Evolutionary conservation across 2,113 vertebrate genomes (phyloP).

Genomic region (Semicossyphus pulcher): DNA sequence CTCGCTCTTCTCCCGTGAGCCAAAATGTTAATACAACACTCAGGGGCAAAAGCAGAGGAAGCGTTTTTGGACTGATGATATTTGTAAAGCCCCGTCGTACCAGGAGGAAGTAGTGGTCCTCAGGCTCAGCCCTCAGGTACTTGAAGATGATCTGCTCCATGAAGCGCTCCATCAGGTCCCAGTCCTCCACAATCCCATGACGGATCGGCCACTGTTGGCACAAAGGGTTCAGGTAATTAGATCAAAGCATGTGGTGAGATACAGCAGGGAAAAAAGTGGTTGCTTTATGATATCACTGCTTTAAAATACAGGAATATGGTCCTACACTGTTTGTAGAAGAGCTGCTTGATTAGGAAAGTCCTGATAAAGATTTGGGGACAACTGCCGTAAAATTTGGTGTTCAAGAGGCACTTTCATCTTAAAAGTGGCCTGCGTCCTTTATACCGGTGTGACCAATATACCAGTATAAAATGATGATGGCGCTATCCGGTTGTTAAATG

Average conservation of each 20-base stretch:
- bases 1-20: not conserved
- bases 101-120: conserved; percentile 99
- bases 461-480: no score
- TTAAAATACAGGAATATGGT: no score
- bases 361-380: no score
- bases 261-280: not conserved
- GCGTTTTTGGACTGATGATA: no score
- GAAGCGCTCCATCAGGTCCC: conserved; percentile 99
- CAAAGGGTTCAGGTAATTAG: not conserved
- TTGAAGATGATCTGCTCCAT: conserved; percentile 99
- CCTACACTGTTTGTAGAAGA: no score
- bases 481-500: no score
- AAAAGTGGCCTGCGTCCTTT: no score
- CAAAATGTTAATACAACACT: not conserved
- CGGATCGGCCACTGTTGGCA: conserved; percentile 94
- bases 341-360: no score
- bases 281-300: no score
- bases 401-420: no score
- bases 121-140: conserved; percentile 96
- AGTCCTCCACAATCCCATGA: conserved; percentile 98
- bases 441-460: no score
- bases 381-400: no score
- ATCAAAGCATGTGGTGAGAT: not conserved
- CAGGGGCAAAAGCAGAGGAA: not conserved
- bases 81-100: conserved; percentile 77